Evolutionary conservation across 2,888 invertebrate genomes (phyloP).

Genomic region (Tetragonisca angustula): DNA sequence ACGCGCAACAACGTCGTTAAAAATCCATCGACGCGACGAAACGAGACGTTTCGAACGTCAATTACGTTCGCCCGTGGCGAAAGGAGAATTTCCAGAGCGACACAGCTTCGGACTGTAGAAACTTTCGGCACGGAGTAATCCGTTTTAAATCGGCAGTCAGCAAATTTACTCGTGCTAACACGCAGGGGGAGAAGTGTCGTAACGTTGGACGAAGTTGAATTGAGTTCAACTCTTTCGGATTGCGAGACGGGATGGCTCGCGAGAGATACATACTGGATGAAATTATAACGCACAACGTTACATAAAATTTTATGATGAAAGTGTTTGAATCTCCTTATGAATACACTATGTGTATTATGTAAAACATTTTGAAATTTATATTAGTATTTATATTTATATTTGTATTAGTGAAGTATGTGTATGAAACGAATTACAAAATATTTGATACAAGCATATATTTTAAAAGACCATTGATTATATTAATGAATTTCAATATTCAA

Average conservation of each 20-base stretch:
- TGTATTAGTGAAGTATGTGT: no score
- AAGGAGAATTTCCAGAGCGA: not conserved
- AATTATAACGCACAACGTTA: no score
- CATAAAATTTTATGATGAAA: no score
- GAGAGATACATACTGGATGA: no score
- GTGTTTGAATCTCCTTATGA: no score
- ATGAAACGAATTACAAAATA: no score
- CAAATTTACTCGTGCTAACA: not conserved
- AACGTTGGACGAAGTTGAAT: not conserved
- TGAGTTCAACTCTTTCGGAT: not conserved
- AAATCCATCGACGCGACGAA: not conserved
- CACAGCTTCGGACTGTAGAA: not conserved
- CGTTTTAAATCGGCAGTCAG: not conserved
- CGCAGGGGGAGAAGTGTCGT: not conserved
- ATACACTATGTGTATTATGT: no score
- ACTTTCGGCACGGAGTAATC: not conserved
- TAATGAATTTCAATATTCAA: no score
- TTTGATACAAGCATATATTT: no score
- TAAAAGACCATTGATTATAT: no score
- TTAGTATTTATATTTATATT: no score
- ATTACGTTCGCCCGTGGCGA: not conserved
- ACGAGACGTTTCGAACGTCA: not conserved
- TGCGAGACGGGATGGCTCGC: not conserved
- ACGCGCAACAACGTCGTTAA: slow-evolving; percentile 3
- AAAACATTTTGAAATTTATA: no score